Evolutionary conservation across 2,888 invertebrate species (phyloP).

Genomic region (Meganola albula): DNA sequence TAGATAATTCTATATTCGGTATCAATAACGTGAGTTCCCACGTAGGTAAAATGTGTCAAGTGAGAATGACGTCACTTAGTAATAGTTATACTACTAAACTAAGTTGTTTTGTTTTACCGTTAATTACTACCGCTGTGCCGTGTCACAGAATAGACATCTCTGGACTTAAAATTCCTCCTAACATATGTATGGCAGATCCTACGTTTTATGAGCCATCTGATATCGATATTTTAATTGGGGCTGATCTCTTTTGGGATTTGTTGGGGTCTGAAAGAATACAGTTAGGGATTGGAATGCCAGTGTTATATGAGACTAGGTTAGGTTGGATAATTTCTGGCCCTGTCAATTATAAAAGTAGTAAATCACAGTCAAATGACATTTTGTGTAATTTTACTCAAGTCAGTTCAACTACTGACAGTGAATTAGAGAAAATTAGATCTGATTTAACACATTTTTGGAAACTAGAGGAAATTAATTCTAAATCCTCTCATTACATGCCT

Average conservation of each 20-base stretch:
- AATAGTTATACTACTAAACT: slow-evolving; percentile 7
- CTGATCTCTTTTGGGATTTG: slow-evolving; percentile 10
- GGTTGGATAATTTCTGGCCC: slow-evolving; percentile 11
- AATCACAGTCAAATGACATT: too few species aligned
- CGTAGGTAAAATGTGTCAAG: slow-evolving; percentile 7
- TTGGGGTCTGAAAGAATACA: slow-evolving; percentile 3
- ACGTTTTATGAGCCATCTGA: slow-evolving; percentile 3
- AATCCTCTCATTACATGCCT: too few species aligned
- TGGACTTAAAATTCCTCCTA: slow-evolving; percentile 1
- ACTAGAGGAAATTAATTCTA: too few species aligned
- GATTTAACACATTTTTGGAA: too few species aligned
- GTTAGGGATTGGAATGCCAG: background rate
- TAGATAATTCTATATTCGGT: slow-evolving; percentile 6
- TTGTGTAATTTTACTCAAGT: too few species aligned
- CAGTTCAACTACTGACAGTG: too few species aligned
- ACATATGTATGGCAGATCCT: slow-evolving; percentile 10
- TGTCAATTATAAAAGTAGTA: too few species aligned
- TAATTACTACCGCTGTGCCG: slow-evolving; percentile 8
- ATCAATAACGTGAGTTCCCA: slow-evolving; percentile 8
- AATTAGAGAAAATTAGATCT: too few species aligned
- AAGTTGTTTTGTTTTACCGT: slow-evolving; percentile 18
- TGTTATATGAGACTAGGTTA: slow-evolving; percentile 3
- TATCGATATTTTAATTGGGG: slow-evolving; percentile 1
- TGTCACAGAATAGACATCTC: background rate
- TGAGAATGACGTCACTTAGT: slow-evolving; percentile 9